Evolutionary conservation across 2,888 invertebrate species (phyloP).

Genomic region (Toxonevra muliebris): DNA sequence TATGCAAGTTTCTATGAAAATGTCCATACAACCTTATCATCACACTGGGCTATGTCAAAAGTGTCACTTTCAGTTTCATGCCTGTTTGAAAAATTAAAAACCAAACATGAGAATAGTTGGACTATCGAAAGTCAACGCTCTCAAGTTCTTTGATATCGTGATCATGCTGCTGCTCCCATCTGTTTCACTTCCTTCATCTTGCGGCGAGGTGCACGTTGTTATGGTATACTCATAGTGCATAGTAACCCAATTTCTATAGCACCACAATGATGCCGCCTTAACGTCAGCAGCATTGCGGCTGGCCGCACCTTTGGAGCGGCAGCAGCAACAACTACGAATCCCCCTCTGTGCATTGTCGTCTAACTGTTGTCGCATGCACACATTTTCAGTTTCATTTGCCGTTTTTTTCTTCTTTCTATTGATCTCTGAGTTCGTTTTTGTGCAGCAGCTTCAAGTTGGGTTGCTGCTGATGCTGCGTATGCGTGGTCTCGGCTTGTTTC

Average conservation of each 20-base stretch:
- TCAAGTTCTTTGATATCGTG: neutral
- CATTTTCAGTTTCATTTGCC: neutral
- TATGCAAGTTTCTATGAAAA: neutral
- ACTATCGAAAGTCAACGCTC: neutral
- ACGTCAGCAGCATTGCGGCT: constrained; percentile 7
- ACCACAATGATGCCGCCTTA: constrained; percentile 9
- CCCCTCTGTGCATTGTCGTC: constrained; percentile 10
- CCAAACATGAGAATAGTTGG: neutral
- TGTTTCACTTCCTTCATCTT: neutral
- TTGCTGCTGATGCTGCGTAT: constrained; percentile 26
- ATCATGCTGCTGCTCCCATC: neutral
- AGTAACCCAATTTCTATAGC: constrained; percentile 6
- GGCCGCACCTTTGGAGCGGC: constrained; percentile 27
- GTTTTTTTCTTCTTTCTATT: neutral
- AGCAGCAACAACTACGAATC: neutral
- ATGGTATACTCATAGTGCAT: neutral
- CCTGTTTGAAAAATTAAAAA: constrained; percentile 23
- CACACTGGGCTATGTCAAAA: neutral
- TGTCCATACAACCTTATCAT: neutral
- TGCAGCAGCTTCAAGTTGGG: neutral
- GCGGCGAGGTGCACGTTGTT: neutral
- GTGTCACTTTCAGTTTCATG: constrained; percentile 1
- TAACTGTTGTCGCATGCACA: neutral
- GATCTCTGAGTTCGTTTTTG: constrained; percentile 9
- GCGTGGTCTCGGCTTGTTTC: constrained; percentile 33